Percentiles rank a stretch among this genome's conserved stretches.
Evolutionary conservation across 2,797 vertebrate species (phyloP).

Genomic region (Bradypus variegatus): DNA sequence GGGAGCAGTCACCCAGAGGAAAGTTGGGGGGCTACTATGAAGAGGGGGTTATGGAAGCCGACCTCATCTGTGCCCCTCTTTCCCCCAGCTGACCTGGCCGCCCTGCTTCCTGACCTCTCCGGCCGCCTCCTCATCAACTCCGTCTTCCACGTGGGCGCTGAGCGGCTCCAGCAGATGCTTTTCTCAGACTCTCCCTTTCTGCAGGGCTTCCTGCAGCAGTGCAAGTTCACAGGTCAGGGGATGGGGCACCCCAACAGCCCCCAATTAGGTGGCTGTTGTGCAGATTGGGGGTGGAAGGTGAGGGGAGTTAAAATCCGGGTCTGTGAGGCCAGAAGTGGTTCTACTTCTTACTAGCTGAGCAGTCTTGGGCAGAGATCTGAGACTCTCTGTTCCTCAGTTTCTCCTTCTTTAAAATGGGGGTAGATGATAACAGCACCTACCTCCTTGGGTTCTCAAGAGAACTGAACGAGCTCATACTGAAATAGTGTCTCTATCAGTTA

Average conservation of each 20-base stretch:
- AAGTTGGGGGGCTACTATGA: not conserved
- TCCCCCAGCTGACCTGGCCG: slow-evolving; percentile 81
- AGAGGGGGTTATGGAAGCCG: not conserved
- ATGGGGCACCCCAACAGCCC: not conserved
- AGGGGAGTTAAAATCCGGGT: not conserved
- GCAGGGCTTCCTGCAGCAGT: slow-evolving; percentile 83
- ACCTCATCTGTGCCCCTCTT: not conserved
- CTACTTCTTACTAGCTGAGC: not conserved
- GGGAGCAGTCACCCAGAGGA: not conserved
- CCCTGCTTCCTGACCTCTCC: slow-evolving; percentile 80
- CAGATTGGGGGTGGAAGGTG: not conserved
- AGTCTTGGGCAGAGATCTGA: not conserved
- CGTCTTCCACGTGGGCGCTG: slow-evolving; percentile 81
- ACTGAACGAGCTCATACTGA: not conserved
- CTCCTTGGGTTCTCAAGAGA: not conserved
- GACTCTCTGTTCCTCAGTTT: not conserved
- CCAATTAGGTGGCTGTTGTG: not conserved
- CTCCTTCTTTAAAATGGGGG: not conserved
- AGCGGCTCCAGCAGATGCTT: slow-evolving; percentile 86
- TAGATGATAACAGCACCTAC: not conserved
- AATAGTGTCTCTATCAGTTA: not conserved
- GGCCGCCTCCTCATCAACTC: slow-evolving; percentile 86
- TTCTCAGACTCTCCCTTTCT: slow-evolving; percentile 87
- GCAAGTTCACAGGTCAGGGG: slow-evolving; percentile 85
- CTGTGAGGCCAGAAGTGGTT: not conserved